Evolutionary conservation across 2,888 invertebrate genomes (phyloP).

Genomic region (Macrosiphum euphorbiae): DNA sequence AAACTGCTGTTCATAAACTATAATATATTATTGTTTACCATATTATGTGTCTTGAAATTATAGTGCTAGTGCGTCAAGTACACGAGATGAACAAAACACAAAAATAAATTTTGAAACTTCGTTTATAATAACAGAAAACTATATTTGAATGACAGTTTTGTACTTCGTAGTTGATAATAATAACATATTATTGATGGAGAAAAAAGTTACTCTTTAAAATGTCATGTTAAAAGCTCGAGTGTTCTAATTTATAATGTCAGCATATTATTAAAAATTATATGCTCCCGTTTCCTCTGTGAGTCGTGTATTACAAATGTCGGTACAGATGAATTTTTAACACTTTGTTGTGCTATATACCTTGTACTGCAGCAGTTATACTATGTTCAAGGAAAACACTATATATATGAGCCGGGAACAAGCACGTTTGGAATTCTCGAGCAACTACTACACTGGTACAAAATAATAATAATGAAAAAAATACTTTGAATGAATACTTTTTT

Average conservation of each 20-base stretch:
- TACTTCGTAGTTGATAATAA: neutral
- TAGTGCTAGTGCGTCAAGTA: neutral
- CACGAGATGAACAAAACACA: neutral
- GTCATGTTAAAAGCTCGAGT: slow-evolving; percentile 12
- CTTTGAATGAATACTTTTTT: slow-evolving; percentile 12
- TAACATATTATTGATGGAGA: neutral
- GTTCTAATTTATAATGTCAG: neutral
- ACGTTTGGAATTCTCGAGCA: neutral
- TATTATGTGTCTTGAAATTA: neutral
- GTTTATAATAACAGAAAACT: neutral
- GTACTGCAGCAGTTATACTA: neutral
- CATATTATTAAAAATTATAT: too few relatives aligned
- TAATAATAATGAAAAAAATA: neutral
- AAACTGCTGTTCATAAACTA: neutral
- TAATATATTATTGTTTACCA: neutral
- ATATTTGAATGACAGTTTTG: neutral
- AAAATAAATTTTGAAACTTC: neutral
- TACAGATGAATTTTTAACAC: slow-evolving; percentile 45
- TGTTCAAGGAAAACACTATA: neutral
- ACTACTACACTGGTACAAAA: neutral
- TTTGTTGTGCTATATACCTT: slow-evolving; percentile 1
- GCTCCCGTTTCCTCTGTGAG: neutral
- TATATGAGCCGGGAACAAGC: slow-evolving; percentile 12
- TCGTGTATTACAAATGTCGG: neutral
- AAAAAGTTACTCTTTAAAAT: neutral